Evolutionary conservation across 2,888 invertebrate genomes (phyloP).

Genomic region (Pandemis heparana): DNA sequence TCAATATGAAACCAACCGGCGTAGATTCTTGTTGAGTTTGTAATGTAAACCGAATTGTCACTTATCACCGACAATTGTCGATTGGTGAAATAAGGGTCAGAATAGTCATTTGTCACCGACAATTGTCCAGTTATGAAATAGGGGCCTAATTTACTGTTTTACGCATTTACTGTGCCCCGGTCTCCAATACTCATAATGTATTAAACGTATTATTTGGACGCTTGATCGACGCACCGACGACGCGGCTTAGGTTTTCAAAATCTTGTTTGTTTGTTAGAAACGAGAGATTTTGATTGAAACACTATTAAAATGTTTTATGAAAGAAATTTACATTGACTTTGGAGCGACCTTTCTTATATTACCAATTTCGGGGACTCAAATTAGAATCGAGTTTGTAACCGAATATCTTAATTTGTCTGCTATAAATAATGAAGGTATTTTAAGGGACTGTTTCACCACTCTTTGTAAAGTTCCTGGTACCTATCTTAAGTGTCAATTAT

Average conservation of each 20-base stretch:
- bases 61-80: too few species aligned
- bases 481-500: too few species aligned
- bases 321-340: background rate
- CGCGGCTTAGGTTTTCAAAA: background rate
- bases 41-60: too few species aligned
- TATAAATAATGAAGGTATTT: background rate
- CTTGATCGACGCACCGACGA: constrained; percentile 13
- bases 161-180: constrained; percentile 6
- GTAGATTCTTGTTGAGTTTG: too few species aligned
- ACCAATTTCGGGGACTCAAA: background rate
- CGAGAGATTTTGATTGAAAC: background rate
- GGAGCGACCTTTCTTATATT: background rate
- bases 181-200: constrained; percentile 26
- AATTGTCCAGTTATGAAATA: too few species aligned
- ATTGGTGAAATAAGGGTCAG: too few species aligned
- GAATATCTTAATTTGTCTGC: background rate
- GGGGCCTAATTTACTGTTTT: constrained; percentile 11
- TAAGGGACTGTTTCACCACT: background rate
- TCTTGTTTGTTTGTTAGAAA: background rate
- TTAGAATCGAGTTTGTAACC: background rate
- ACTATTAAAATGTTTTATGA: background rate
- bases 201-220: constrained; percentile 29
- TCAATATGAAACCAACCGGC: too few species aligned
- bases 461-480: too few species aligned
- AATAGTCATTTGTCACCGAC: too few species aligned